These are phyloP conservation scores for Ammospiza nelsoni DNA, from an alignment of 2,113 vertebrate genomes.

Conservation along the genomic window DNA sequence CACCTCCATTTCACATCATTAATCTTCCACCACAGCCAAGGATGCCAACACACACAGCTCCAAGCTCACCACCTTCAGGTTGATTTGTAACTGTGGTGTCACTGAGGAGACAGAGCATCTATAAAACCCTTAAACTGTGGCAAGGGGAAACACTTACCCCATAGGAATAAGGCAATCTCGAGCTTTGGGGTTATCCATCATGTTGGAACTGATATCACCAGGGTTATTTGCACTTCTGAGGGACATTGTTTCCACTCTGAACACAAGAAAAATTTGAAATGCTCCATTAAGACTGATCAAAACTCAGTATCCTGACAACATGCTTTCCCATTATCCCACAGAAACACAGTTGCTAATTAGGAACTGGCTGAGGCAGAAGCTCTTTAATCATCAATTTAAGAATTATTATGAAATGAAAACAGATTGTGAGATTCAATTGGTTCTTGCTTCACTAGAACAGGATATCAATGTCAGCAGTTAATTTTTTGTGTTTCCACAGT, in stretches of 20 bases:
- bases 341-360: neutral
- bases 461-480: neutral
- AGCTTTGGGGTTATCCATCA: slow-evolving; percentile 84
- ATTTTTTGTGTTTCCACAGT: neutral
- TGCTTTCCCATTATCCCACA: neutral
- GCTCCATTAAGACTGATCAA: neutral
- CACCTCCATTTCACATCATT: neutral
- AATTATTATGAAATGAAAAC: neutral
- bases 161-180: slow-evolving; percentile 87
- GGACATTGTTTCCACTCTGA: slow-evolving; percentile 91
- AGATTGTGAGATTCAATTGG: neutral
- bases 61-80: neutral
- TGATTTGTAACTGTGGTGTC: neutral
- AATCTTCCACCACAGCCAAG: neutral
- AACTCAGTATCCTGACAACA: neutral
- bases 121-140: neutral
- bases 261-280: neutral
- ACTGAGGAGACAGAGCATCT: neutral
- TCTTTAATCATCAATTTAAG: neutral
- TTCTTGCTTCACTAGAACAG: neutral
- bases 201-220: slow-evolving; percentile 83
- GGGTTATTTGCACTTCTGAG: slow-evolving; percentile 70
- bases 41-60: neutral
- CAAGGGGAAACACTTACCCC: slow-evolving; percentile 76
- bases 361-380: neutral